Evolutionary conservation across 53 echinoderm and acorn worm genomes (phyloP).

Genomic region (Crossaster papposus): DNA sequence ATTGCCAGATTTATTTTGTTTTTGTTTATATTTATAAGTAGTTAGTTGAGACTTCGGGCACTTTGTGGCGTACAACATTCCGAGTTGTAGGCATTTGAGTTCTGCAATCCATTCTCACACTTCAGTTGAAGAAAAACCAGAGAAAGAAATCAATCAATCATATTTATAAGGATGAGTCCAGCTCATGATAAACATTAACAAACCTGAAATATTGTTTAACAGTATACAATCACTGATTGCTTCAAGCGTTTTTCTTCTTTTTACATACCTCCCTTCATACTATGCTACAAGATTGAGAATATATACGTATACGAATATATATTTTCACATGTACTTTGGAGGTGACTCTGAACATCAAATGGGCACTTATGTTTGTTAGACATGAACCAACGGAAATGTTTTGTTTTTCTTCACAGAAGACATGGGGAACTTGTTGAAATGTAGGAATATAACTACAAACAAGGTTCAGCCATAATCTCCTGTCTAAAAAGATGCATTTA

Average conservation of each 20-base stretch:
- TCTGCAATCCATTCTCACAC: neutral
- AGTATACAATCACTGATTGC: neutral
- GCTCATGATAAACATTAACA: constrained; percentile 1
- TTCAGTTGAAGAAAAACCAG: neutral
- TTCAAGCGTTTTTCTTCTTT: neutral
- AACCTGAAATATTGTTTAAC: neutral
- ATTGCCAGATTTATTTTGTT: neutral
- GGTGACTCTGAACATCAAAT: neutral
- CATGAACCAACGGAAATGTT: neutral
- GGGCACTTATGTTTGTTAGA: neutral
- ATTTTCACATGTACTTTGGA: neutral
- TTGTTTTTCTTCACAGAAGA: neutral
- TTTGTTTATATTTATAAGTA: neutral
- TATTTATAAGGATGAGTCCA: constrained; percentile 1
- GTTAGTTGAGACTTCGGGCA: constrained; percentile 13
- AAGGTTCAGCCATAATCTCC: neutral
- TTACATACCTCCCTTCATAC: neutral
- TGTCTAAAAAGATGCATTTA: too few relatives aligned
- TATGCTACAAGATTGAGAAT: neutral
- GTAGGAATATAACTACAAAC: neutral
- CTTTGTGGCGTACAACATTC: constrained; percentile 8
- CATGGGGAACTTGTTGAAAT: neutral
- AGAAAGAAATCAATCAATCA: neutral
- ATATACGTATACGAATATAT: neutral
- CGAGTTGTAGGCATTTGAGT: neutral